Percentiles rank a stretch among this genome's conserved stretches.
Conservation (phyloP, 2,888 invertebrate genomes). For the Idaea dimidiata region DNA sequence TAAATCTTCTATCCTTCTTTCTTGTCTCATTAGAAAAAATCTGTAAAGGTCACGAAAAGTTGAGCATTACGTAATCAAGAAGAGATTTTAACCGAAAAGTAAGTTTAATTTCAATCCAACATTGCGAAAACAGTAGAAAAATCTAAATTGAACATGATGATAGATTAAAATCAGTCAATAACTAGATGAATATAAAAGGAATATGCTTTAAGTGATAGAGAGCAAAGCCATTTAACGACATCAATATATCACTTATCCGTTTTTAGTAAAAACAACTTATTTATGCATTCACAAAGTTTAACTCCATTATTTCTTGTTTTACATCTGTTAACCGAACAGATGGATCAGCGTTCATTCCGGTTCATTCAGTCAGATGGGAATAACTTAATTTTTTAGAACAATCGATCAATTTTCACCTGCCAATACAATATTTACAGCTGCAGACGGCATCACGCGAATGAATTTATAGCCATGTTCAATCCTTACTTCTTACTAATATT, state of each 20-base stretch:
- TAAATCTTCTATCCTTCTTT: too few species aligned
- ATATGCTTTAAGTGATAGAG: neutral
- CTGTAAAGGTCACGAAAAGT: too few species aligned
- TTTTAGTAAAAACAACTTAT: neutral
- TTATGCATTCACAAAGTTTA: neutral
- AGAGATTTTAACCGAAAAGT: too few species aligned
- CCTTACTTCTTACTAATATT: too few species aligned
- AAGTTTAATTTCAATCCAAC: too few species aligned
- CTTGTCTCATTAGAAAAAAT: too few species aligned
- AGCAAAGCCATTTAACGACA: neutral
- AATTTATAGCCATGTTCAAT: neutral
- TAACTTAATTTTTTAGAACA: neutral
- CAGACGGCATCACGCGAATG: constrained; percentile 12
- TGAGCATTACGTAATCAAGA: too few species aligned
- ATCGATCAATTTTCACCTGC: neutral
- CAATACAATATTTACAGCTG: neutral
- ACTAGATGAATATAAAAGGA: neutral
- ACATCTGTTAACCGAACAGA: neutral
- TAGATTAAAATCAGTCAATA: neutral
- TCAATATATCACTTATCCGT: neutral
- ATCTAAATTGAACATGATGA: neutral
- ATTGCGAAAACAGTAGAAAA: too few species aligned
- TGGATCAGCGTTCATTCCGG: neutral
- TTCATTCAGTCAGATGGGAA: neutral
- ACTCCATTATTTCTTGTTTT: neutral